Evolutionary conservation across 2,888 invertebrate genomes (phyloP), one percentile per base, ranked within the genome.

Genomic region (Allacma fusca): DNA sequence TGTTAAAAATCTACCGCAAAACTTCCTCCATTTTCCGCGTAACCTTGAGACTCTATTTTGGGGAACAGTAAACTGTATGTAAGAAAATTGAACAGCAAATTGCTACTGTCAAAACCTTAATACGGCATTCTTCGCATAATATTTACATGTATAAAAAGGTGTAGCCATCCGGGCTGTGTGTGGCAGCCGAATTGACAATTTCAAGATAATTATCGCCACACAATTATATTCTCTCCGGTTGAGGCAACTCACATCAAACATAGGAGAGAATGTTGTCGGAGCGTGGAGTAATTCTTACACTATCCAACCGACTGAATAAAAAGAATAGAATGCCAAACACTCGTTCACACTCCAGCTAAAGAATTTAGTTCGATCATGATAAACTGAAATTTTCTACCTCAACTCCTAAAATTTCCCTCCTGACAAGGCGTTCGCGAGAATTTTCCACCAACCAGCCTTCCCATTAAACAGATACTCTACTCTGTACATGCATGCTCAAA

Each of bases 321-420:
- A 62, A 62, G 26, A 62, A 62, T 23, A 62, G 62, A 62, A 26
- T 24, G 62, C 9, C 24, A 21, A 26, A 62, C 23, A 21, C 24
- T 24, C 50, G 24, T 26, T 62, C 23, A 62, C 23, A 62, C 57
- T 57, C 24, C 26, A 26, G 24, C 26, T 5, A n/a, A 62, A 62
- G 23, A 62, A 62, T 62, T 50, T 50, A 12, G 50, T 19, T 62
- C 24, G 62, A 62, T 62, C 62, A 62, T 62, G 62, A 62, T 62
- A 62, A 62, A 62, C 23, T 26, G 4, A 62, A 62, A 62, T 62
- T 62, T 62, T 62, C 62, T 23, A 24, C 62, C 23, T 62, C 62
- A 23, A 34, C 34, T 34, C 34, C 34, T 34, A 34, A n/a, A 24
- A 24, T 24, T 26, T 62, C 23, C 62, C n/a, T 24, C 62, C 13